Evolutionary conservation across 2,113 vertebrate genomes (phyloP), one percentile per base, ranked within the genome.

Genomic region (Limnothrissa miodon): DNA sequence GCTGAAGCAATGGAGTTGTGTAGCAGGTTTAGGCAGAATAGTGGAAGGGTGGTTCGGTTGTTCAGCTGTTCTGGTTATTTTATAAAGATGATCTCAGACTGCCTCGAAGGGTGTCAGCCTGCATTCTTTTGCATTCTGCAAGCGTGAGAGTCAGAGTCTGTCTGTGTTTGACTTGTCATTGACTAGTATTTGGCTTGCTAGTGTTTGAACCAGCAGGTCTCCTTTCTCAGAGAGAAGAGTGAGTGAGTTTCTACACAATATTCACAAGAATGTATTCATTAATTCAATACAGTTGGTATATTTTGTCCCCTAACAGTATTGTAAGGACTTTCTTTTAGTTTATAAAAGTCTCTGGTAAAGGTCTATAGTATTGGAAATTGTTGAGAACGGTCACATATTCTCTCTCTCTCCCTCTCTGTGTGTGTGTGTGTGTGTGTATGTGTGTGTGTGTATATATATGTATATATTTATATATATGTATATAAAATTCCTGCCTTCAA

Each of bases 51-150:
- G 11, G 17, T 29, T 13, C n/a, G n/a, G 42, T 42, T 13, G 29
- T 13, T 13, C 51, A 81, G 78, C 42, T 83, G 79, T 79, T 87
- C 78, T 83, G 44, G 23, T 29, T 80, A 4, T 80, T 80, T 62
- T 19, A 45, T 66, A 17, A 44, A 8, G 21, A 29, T 39, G 33
- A 19, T 36, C 29, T 15, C 13, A 74, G 4, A 15, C 46, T n/a
- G 48, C 17, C 0, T 2, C 23, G 5, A 5, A n/a, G 5, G 5
- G n/a, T 39, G 80, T 81, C 45, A 46, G 74, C 45, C 36, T 79
- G 39, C 85, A 78, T 86, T 86, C 82, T 79, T 56, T 6, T 1
- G 11, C 79, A 79, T 85, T 29, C 10, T 74, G 11, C 42, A 42
- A 42, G 15, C 19, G 10, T 36, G 66, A 74, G 25, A 5, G 4